Conservation (phyloP, 2,797 vertebrate species). For the Clangula hyemalis region DNA sequence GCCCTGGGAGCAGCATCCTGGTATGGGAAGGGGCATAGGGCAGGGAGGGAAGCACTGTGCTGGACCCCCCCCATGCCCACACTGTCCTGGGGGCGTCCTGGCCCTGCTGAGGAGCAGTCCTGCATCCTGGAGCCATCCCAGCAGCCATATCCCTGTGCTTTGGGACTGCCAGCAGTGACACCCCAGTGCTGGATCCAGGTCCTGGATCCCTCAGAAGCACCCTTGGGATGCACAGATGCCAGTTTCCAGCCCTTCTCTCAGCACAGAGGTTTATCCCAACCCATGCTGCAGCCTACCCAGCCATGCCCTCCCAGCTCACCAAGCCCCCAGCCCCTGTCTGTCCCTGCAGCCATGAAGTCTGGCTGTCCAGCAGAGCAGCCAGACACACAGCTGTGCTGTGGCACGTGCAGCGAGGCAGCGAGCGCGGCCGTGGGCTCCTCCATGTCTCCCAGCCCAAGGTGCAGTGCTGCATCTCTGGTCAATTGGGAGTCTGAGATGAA, state of each 20-base stretch:
- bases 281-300: background rate
- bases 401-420: rapidly evolving
- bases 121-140: background rate
- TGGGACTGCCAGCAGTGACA: background rate
- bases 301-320: background rate
- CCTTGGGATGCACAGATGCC: too few relatives aligned
- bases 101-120: background rate
- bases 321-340: background rate
- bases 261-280: background rate
- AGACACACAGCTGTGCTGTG: background rate
- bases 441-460: slow-evolving; percentile 91
- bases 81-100: rapidly evolving
- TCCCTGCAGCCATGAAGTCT: background rate
- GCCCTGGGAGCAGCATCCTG: background rate
- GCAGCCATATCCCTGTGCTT: background rate
- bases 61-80: background rate
- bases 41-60: background rate
- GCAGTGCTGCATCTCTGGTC: slow-evolving; percentile 99
- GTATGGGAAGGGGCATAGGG: background rate
- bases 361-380: background rate
- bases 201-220: background rate
- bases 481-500: slow-evolving; percentile 99
- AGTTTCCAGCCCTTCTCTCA: background rate
- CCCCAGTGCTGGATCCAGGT: background rate
- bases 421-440: rapidly evolving